Base-by-base conservation (phyloP, 2,797 vertebrate species). In the Odontamblyopus rebecca region DNA sequence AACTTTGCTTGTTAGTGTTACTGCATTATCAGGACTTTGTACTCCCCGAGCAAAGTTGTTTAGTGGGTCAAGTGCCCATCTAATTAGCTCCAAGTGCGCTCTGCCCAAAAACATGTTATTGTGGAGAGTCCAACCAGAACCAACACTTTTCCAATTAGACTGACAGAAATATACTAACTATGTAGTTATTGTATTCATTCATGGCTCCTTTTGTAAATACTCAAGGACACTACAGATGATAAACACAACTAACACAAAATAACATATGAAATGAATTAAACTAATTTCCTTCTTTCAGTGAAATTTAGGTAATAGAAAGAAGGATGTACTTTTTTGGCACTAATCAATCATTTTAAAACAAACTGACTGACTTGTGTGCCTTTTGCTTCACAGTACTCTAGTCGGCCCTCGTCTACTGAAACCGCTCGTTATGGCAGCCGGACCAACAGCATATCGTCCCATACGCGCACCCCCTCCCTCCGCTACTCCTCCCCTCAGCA, bases 401-500 rank as follows among this genome's bases (percentile, higher is more conserved):
- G 91, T 69, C 78, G 92, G 61, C 85, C 79, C 29, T 86, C 89
- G 71, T 91, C 93, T 0, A 82, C 81, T 11, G 74, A 90, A 0
- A 91, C 86, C 0, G 79, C 88, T 50, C 93, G 93, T 18, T 90
- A 95, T 74, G 94, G 90, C 75, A 93, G 94, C 50, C 89, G 94
- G 0, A 89, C 84, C 87, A 96, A 94, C 76, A 82, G 91, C 73
- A 81, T 94, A 19, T 96, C 93, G 0, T 94, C 95, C 64, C 93
- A 92, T 84, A 87, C 87, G 70, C 95, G 89, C 67, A 88, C 93
- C 61, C 50, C 86, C 48, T 92, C 93, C 0, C 74, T 88, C 12
- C 88, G 87, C 73, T 80, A 90, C 86, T 94, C 94, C 69, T 94
- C 95, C 5, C 66, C 87, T 0, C 93, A 94, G 70, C 90, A 73